Percentiles rank a stretch among this genome's conserved stretches.
phyloP scores from a whole-genome alignment of 2,113 vertebrate species.

The Oplegnathus fasciatus region DNA sequence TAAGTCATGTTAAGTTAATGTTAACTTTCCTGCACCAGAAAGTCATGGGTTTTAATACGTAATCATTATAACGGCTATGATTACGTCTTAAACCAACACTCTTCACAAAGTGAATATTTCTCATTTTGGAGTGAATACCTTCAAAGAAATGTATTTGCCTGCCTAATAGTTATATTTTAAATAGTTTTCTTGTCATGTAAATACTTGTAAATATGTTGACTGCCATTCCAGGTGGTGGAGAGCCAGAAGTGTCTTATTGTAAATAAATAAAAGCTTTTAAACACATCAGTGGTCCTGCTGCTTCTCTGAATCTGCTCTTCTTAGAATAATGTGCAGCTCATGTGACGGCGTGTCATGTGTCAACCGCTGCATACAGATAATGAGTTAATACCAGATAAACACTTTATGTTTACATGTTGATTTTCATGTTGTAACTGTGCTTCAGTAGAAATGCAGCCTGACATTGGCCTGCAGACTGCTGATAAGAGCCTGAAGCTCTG shows the following conservation, averaged over 20 bases:
- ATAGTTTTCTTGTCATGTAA: conserved; percentile 39
- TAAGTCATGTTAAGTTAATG: neutral
- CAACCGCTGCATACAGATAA: neutral
- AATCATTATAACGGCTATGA: too few relatives aligned
- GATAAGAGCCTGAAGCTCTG: conserved; percentile 40
- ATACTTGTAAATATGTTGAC: conserved; percentile 63
- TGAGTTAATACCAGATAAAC: neutral
- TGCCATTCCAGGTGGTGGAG: conserved; percentile 14
- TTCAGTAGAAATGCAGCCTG: neutral
- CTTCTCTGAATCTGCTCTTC: conserved; percentile 1
- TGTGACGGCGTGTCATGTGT: neutral
- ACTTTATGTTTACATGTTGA: neutral
- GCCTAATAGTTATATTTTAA: neutral
- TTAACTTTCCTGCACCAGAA: neutral
- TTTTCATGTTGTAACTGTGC: neutral
- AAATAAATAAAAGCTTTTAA: conserved; percentile 62
- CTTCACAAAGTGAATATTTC: neutral
- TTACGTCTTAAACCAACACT: neutral
- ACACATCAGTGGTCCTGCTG: neutral
- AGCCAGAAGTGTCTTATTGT: conserved; percentile 49
- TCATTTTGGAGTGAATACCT: neutral
- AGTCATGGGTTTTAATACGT: neutral
- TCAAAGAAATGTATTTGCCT: neutral
- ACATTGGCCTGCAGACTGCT: conserved; percentile 26
- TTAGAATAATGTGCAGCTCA: neutral